These are phyloP conservation scores for Verasper variegatus DNA, from an alignment of 2,113 vertebrate species.

Conservation along the genomic window DNA sequence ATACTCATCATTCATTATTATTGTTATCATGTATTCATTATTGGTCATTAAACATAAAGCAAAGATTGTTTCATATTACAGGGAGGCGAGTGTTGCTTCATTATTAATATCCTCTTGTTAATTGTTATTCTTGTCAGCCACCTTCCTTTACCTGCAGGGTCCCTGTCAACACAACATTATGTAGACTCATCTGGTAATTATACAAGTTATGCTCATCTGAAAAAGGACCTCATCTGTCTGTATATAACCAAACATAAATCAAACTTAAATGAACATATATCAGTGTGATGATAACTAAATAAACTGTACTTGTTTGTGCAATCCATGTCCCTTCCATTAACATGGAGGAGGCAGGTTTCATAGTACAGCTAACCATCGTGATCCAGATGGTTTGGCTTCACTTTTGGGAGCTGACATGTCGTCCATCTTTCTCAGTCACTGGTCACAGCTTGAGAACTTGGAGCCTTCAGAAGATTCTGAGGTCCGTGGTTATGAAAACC, in stretches of 20 bases:
- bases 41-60: conserved; percentile 10
- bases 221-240: too few relatives aligned
- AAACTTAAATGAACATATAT: background rate
- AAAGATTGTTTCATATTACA: conserved; percentile 16
- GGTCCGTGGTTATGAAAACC: too few relatives aligned
- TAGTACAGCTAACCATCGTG: background rate
- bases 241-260: background rate
- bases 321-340: too few relatives aligned
- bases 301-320: too few relatives aligned
- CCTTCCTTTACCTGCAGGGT: conserved; percentile 25
- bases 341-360: too few relatives aligned
- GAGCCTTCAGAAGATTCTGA: too few relatives aligned
- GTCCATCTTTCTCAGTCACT: background rate
- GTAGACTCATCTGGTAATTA: conserved; percentile 52
- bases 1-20: background rate
- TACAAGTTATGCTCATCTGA: conserved; percentile 19
- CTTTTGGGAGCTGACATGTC: background rate
- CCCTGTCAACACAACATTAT: conserved; percentile 32
- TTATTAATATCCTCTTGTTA: too few relatives aligned
- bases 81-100: background rate
- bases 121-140: conserved; percentile 16
- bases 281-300: background rate
- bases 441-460: background rate
- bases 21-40: conserved; percentile 3
- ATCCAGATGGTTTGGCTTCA: background rate